phyloP scores from a whole-genome alignment of 2,888 invertebrate genomes.

The Acanthacorydalis orientalis region DNA sequence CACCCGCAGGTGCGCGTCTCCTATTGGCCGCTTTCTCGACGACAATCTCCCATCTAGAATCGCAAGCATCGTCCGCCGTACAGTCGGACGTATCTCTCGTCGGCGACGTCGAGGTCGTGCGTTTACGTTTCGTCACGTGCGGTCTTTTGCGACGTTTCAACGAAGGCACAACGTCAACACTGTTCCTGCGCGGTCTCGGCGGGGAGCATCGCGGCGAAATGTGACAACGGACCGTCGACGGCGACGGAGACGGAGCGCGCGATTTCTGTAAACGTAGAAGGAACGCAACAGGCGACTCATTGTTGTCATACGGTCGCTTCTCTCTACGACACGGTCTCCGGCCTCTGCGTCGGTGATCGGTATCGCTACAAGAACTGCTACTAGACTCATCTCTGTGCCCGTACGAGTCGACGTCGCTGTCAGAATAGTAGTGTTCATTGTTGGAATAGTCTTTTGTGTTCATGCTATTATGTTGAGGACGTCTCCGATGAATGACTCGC shows the following conservation, averaged over 20 bases:
- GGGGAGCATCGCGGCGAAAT: too few species aligned
- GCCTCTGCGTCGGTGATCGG: too few species aligned
- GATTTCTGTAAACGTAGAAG: constrained; percentile 18
- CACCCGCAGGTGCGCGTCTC: constrained; percentile 6
- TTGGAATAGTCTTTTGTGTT: too few species aligned
- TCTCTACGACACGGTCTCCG: too few species aligned
- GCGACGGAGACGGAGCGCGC: constrained; percentile 19
- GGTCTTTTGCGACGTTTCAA: neutral
- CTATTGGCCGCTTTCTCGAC: constrained; percentile 16
- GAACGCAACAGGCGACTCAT: constrained; percentile 17
- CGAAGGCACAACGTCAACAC: constrained; percentile 11
- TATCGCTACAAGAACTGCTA: too few species aligned
- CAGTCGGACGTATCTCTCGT: neutral
- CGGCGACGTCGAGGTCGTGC: too few species aligned
- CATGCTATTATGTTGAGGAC: too few species aligned
- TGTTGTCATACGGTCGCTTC: too few species aligned
- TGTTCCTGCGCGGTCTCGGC: constrained; percentile 12
- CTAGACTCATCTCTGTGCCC: too few species aligned
- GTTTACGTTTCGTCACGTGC: neutral
- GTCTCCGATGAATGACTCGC: too few species aligned
- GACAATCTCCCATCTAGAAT: constrained; percentile 21
- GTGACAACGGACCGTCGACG: constrained; percentile 15
- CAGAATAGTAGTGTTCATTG: too few species aligned
- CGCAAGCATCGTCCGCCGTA: neutral
- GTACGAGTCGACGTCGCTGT: too few species aligned